Evolutionary conservation across 2,888 invertebrate species (phyloP).

Genomic region (Athetis lepigone): DNA sequence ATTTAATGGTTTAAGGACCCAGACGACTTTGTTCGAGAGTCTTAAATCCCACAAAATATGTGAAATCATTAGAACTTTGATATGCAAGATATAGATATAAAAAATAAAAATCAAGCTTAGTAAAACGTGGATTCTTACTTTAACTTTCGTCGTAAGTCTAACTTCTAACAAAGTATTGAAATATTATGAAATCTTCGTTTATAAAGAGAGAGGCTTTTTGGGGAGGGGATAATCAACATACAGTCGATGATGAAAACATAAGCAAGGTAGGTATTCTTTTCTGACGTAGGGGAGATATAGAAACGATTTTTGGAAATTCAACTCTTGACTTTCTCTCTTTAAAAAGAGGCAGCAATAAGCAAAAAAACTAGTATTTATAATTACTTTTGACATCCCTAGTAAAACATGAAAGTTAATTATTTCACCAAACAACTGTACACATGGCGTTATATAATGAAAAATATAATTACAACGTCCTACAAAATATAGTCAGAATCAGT

Average conservation of each 20-base stretch:
- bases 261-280: no score
- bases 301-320: no score
- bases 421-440: background rate
- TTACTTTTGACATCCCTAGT: background rate
- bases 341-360: no score
- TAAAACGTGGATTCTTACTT: background rate
- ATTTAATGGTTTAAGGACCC: slow-evolving; percentile 70
- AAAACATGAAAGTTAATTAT: background rate
- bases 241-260: no score
- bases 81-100: background rate
- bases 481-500: slow-evolving; percentile 21
- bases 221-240: no score
- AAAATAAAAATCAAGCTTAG: background rate
- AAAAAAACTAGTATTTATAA: no score
- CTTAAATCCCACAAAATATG: background rate
- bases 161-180: background rate
- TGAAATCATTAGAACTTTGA: background rate
- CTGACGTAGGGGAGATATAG: no score
- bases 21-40: slow-evolving; percentile 49
- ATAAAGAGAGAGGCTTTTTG: no score
- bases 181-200: background rate
- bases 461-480: slow-evolving; percentile 2
- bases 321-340: no score
- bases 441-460: background rate
- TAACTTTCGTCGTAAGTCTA: background rate